Conservation (phyloP, 2,797 vertebrate genomes). For the Sparus aurata region DNA sequence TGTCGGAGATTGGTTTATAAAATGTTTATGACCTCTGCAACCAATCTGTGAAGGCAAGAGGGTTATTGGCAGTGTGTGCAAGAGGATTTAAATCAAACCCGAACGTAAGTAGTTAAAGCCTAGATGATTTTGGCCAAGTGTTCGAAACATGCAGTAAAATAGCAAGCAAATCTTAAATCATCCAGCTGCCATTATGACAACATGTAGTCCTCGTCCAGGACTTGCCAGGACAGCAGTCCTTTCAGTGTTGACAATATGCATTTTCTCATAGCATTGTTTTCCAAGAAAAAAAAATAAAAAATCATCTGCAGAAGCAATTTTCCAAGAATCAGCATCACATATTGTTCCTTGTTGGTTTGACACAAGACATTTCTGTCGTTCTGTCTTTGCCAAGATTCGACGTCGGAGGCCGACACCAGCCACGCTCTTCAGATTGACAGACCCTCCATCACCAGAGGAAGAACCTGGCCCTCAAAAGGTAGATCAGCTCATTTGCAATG, state of each 20-base stretch:
- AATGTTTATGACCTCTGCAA: neutral
- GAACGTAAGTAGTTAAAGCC: slow-evolving; percentile 10
- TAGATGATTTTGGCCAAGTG: slow-evolving; percentile 10
- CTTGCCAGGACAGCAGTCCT: slow-evolving; percentile 32
- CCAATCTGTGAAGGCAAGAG: neutral
- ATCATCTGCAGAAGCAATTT: neutral
- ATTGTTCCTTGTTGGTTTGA: slow-evolving; percentile 6
- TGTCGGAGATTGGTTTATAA: neutral
- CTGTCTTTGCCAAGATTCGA: slow-evolving; percentile 87
- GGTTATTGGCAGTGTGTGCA: neutral
- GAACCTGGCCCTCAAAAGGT: slow-evolving; percentile 89
- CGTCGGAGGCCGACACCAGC: slow-evolving; percentile 94
- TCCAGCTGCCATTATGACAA: slow-evolving; percentile 29
- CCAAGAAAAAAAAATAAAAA: slow-evolving; percentile 5
- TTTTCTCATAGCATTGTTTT: slow-evolving; percentile 27
- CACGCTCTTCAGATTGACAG: slow-evolving; percentile 93
- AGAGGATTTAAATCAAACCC: neutral
- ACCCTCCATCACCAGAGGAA: slow-evolving; percentile 93
- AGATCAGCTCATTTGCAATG: neutral
- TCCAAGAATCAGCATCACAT: neutral
- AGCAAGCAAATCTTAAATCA: slow-evolving; percentile 31
- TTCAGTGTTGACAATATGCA: slow-evolving; percentile 24
- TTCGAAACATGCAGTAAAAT: slow-evolving; percentile 33
- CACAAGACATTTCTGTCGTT: neutral
- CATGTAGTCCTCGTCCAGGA: slow-evolving; percentile 57